Conservation (phyloP, 2,113 vertebrate genomes). For the Pygoscelis adeliae region DNA sequence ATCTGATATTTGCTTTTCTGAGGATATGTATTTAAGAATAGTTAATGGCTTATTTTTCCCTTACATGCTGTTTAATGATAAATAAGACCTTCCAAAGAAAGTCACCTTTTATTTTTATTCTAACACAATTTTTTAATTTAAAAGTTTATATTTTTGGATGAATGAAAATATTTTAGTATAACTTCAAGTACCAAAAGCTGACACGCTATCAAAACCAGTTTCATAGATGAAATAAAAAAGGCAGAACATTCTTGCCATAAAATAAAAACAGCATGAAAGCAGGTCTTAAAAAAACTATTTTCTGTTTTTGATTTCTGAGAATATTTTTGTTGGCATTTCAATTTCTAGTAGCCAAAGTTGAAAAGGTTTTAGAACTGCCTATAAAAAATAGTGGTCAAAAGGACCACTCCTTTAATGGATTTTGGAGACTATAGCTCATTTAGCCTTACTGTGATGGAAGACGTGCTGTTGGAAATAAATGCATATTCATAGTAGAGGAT, state of each 20-base stretch:
- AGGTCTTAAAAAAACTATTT: not conserved
- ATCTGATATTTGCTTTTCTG: not conserved
- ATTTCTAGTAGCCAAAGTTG: not conserved
- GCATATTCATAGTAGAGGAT: rapidly evolving
- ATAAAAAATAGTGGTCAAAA: not conserved
- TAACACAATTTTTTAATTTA: not conserved
- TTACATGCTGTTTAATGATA: not conserved
- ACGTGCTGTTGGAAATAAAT: not conserved
- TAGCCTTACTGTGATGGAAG: not conserved
- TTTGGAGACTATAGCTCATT: not conserved
- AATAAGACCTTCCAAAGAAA: not conserved
- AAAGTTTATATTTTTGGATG: not conserved
- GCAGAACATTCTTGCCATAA: not conserved
- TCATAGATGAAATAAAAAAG: not conserved
- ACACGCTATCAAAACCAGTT: not conserved
- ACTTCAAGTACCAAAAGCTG: not conserved
- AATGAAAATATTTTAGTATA: not conserved
- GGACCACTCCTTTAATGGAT: not conserved
- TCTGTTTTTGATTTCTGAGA: not conserved
- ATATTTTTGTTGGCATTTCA: not conserved
- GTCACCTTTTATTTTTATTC: not conserved
- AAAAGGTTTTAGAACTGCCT: not conserved
- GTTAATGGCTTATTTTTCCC: not conserved
- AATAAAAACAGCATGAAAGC: not conserved
- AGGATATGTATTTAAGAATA: not conserved